phyloP scores from a whole-genome alignment of 2,888 invertebrate species.

The Ectobius pallidus region DNA sequence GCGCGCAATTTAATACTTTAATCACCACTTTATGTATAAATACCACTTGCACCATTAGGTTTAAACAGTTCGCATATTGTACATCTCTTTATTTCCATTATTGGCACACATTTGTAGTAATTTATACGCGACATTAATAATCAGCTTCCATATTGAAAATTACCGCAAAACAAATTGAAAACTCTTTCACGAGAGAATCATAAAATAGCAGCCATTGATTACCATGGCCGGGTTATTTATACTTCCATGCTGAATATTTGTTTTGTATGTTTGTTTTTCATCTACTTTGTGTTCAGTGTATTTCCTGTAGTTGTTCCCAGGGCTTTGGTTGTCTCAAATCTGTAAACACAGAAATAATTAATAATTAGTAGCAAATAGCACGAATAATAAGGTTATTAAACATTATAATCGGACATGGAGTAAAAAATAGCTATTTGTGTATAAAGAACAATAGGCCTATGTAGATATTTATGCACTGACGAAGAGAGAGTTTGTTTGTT shows the following conservation, averaged over 20 bases:
- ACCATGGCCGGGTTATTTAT: neutral
- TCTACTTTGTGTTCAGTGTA: too few relatives aligned
- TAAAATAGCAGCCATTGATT: neutral
- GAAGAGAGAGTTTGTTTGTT: too few relatives aligned
- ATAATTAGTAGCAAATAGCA: too few relatives aligned
- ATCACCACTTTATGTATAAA: neutral
- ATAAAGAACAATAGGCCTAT: too few relatives aligned
- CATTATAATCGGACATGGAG: too few relatives aligned
- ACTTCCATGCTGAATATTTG: neutral
- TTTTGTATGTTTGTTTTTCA: neutral
- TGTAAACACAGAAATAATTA: too few relatives aligned
- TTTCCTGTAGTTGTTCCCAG: too few relatives aligned
- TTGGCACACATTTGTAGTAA: neutral
- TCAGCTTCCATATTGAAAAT: neutral
- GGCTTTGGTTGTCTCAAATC: too few relatives aligned
- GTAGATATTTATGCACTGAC: too few relatives aligned
- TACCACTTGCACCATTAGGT: neutral
- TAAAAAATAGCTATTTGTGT: too few relatives aligned
- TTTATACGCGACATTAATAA: neutral
- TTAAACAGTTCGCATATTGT: neutral
- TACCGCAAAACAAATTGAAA: neutral
- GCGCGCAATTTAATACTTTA: neutral
- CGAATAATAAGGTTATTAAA: too few relatives aligned
- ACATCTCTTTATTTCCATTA: neutral
- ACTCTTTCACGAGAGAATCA: neutral